Evolutionary conservation across 2,888 invertebrate genomes (phyloP).

Genomic region (Hyposoter dolosus): DNA sequence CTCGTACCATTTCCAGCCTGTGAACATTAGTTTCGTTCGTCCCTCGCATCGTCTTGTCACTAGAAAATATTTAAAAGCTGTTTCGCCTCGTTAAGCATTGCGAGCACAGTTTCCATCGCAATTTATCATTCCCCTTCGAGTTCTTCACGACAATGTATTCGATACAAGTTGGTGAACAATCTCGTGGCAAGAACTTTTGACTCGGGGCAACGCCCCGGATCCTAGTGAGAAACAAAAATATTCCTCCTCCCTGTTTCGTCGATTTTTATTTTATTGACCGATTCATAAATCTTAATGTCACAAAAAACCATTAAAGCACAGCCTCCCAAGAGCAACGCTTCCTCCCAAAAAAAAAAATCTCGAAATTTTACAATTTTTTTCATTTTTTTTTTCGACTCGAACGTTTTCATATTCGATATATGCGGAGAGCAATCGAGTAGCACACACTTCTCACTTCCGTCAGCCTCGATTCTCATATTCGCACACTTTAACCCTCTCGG

Average conservation of each 20-base stretch:
- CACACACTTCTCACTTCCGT: background rate
- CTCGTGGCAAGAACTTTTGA: slow-evolving; percentile 30
- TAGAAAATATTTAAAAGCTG: slow-evolving; percentile 43
- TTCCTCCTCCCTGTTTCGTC: slow-evolving; percentile 37
- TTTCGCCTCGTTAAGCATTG: slow-evolving; percentile 52
- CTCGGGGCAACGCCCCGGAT: slow-evolving; percentile 56
- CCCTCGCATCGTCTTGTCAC: background rate
- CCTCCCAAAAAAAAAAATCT: slow-evolving; percentile 1
- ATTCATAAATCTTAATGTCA: slow-evolving; percentile 17
- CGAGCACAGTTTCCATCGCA: slow-evolving; percentile 36
- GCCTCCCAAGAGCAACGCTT: background rate
- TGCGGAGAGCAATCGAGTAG: background rate
- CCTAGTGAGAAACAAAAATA: slow-evolving; percentile 57
- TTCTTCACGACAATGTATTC: background rate
- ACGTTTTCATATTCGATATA: background rate
- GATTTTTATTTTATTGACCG: slow-evolving; percentile 19
- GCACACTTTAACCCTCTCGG: slow-evolving; percentile 54
- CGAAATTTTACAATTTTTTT: background rate
- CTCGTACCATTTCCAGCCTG: slow-evolving; percentile 56
- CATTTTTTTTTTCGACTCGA: background rate
- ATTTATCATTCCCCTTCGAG: slow-evolving; percentile 22
- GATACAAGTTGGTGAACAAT: slow-evolving; percentile 22
- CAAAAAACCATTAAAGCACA: slow-evolving; percentile 11
- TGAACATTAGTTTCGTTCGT: slow-evolving; percentile 35
- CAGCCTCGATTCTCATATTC: slow-evolving; percentile 42